phyloP scores from a whole-genome alignment of 1,140 invertebrate genomes.

The Acromyrmex heyeri region DNA sequence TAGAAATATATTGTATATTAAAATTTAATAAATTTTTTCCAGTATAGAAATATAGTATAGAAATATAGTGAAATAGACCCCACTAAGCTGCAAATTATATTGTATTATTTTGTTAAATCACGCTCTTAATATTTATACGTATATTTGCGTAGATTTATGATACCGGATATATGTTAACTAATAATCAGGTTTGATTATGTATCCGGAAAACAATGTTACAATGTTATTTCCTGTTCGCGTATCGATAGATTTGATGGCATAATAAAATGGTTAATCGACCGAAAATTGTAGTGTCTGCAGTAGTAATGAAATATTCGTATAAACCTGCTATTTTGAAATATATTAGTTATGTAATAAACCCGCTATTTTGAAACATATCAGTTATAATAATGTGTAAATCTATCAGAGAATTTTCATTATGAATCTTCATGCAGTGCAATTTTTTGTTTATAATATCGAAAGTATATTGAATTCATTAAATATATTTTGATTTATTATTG shows the following conservation, averaged over 20 bases:
- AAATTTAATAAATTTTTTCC: too few species aligned
- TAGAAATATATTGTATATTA: too few species aligned
- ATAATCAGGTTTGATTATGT: not conserved
- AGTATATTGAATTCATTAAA: not conserved
- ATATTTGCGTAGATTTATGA: not conserved
- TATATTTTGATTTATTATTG: not conserved
- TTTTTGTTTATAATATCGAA: not conserved
- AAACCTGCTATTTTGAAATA: too few species aligned
- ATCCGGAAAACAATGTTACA: not conserved
- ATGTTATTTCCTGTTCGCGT: not conserved
- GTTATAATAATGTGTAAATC: not conserved
- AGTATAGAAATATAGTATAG: too few species aligned
- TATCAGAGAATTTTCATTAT: not conserved
- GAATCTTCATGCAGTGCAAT: not conserved
- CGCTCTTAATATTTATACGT: conserved; percentile 4
- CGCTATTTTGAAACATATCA: not conserved
- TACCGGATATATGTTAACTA: not conserved
- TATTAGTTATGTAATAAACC: not conserved
- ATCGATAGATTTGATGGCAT: not conserved
- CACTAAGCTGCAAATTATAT: not conserved
- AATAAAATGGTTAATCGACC: conserved; percentile 1
- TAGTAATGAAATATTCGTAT: too few species aligned
- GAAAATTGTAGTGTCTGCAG: too few species aligned
- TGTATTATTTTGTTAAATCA: not conserved
- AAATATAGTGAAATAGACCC: not conserved